These are phyloP conservation scores for Macropus fuliginosus DNA, from an alignment of 2,797 vertebrate species.

Conservation along the genomic window DNA sequence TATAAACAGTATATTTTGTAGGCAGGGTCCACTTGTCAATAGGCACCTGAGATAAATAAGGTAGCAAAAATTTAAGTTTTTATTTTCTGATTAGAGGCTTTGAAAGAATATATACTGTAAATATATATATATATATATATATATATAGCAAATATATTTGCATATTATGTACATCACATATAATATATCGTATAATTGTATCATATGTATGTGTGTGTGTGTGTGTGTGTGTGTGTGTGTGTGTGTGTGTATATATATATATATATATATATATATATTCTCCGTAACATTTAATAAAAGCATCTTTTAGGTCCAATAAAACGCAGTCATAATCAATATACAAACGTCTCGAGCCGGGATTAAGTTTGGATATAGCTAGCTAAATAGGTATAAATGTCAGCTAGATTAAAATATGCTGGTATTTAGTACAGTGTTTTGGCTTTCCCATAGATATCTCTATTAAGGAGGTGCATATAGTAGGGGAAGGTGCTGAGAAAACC, in stretches of 20 bases:
- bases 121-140: no score
- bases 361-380: no score
- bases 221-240: no score
- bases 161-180: no score
- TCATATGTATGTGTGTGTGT: no score
- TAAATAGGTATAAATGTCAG: no score
- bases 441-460: not conserved
- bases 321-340: not conserved
- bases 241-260: no score
- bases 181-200: no score
- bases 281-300: not conserved
- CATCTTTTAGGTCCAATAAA: not conserved
- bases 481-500: not conserved
- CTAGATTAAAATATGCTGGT: not conserved
- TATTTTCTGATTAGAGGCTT: not conserved
- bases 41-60: not conserved
- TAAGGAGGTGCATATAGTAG: not conserved
- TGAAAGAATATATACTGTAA: not conserved
- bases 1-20: not conserved
- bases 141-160: no score
- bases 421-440: not conserved
- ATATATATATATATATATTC: no score
- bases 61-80: not conserved
- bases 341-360: no score
- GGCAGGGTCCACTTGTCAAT: not conserved